phyloP scores from a whole-genome alignment of 2,113 vertebrate genomes.

The Crotalus tigris region DNA sequence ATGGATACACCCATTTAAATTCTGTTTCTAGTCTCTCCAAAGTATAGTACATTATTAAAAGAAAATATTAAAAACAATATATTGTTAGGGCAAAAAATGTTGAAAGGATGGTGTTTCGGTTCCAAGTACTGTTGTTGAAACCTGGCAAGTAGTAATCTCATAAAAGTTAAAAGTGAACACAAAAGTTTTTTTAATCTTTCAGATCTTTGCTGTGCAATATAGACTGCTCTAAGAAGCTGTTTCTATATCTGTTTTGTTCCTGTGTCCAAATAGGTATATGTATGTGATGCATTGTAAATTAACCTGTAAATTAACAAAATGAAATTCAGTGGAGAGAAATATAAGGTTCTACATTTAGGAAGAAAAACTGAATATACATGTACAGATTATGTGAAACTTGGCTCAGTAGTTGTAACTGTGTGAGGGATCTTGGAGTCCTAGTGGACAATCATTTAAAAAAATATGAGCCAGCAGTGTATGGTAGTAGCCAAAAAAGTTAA shows the following conservation, averaged over 20 bases:
- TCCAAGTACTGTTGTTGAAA: background rate
- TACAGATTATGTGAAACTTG: background rate
- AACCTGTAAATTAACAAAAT: background rate
- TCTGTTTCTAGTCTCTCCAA: background rate
- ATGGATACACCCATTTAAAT: background rate
- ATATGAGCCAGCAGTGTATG: no score
- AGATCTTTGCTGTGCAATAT: background rate
- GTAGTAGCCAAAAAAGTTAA: no score
- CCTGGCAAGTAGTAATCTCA: background rate
- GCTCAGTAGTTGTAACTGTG: no score
- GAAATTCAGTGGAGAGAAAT: background rate
- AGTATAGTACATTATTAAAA: background rate
- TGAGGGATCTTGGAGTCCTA: no score
- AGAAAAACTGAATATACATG: background rate
- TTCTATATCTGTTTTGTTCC: background rate
- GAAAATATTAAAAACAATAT: no score
- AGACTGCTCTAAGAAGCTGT: background rate
- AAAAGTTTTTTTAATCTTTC: background rate
- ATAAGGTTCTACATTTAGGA: background rate
- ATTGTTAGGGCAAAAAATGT: background rate
- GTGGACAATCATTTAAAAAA: no score
- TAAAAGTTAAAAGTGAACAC: background rate
- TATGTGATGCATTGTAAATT: background rate
- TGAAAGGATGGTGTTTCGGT: background rate
- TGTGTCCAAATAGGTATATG: background rate